A percentile compares a stretch with the other conserved stretches of the same genome.
phyloP scores from a whole-genome alignment of 2,888 invertebrate species.

The Trachelus troglodyta region DNA sequence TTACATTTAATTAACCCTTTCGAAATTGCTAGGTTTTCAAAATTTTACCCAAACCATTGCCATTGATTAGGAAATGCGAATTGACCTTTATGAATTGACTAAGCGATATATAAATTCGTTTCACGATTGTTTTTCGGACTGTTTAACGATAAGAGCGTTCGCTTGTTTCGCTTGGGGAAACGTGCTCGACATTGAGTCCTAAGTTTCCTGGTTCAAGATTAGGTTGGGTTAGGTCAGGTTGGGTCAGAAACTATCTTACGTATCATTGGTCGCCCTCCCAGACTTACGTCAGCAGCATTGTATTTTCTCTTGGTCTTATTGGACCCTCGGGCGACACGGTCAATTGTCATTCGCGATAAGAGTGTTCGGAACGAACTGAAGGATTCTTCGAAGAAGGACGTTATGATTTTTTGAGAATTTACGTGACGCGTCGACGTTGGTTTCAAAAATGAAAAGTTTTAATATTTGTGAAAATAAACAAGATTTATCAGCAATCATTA shows the following conservation, averaged over 20 bases:
- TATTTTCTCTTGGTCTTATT: not conserved
- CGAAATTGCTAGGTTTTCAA: not conserved
- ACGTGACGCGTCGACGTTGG: no score
- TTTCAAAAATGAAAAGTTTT: no score
- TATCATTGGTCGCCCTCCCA: not conserved
- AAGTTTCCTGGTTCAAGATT: not conserved
- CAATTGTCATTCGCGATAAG: not conserved
- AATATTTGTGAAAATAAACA: no score
- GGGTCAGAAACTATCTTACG: not conserved
- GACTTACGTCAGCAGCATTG: not conserved
- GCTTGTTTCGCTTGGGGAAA: not conserved
- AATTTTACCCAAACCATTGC: not conserved
- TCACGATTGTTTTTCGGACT: not conserved
- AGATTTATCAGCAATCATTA: no score
- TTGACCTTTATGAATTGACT: not conserved
- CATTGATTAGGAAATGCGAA: not conserved
- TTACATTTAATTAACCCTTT: no score
- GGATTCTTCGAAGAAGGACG: not conserved
- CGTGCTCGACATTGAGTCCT: no score
- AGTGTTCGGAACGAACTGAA: not conserved
- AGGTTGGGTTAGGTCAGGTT: not conserved
- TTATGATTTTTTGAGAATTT: not conserved
- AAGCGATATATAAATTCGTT: not conserved
- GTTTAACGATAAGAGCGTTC: not conserved
- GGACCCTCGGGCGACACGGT: not conserved